Percentiles rank a stretch among this genome's conserved stretches.
Evolutionary conservation across 2,113 vertebrate genomes (phyloP).

Genomic region (western clawed frog (Xenopus tropicalis)): UCB_Xtro_10.0 CM004447.2:128689501-128690000

Average conservation of each 20-base stretch:
- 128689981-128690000: constrained; percentile 44
- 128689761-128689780: constrained; percentile 13
- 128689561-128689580: constrained; percentile 70
- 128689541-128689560: constrained; percentile 82
- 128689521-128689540: constrained; percentile 78
- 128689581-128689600: constrained; percentile 54
- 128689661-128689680: constrained; percentile 3
- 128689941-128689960: constrained; percentile 23
- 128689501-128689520: constrained; percentile 73
- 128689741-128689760: constrained; percentile 4
- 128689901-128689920: constrained; percentile 44
- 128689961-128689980: constrained; percentile 51
- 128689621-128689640: constrained; percentile 38
- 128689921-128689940: constrained; percentile 50
- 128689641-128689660: constrained; percentile 42
- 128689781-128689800: constrained; percentile 15
- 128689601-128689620: constrained; percentile 38
- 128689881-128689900: constrained; percentile 56
- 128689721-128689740: not conserved
- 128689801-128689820: constrained; percentile 39
- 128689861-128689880: constrained; percentile 53
- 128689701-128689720: constrained; percentile 11
- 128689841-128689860: constrained; percentile 36
- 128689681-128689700: constrained; percentile 18
- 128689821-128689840: constrained; percentile 15